Conservation (phyloP, 1,140 invertebrate species). For the Druon quercuslanigerum region DNA sequence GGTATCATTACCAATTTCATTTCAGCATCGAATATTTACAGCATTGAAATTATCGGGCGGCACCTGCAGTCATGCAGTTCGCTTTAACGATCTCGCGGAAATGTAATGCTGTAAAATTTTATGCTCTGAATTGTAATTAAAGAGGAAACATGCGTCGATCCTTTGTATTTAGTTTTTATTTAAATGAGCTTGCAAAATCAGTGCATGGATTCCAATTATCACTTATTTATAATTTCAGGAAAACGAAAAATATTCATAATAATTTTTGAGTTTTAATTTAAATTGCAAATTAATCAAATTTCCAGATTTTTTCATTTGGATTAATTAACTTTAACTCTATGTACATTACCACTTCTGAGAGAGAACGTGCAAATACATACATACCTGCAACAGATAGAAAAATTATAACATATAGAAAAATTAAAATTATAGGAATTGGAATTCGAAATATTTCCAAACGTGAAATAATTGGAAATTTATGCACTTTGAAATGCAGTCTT, state of each 20-base stretch:
- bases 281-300: too few relatives aligned
- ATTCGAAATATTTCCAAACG: too few relatives aligned
- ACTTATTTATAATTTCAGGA: background rate
- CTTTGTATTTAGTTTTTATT: background rate
- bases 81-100: constrained; percentile 21
- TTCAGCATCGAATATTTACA: constrained; percentile 16
- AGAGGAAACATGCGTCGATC: constrained; percentile 21
- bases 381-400: too few relatives aligned
- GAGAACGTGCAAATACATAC: too few relatives aligned
- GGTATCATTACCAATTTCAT: background rate
- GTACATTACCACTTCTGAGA: too few relatives aligned
- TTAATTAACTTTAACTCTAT: too few relatives aligned
- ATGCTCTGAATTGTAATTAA: constrained; percentile 20
- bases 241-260: background rate
- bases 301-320: too few relatives aligned
- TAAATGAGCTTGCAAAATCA: constrained; percentile 13
- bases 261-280: background rate
- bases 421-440: too few relatives aligned
- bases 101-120: constrained; percentile 19
- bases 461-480: too few relatives aligned
- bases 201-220: background rate
- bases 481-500: too few relatives aligned
- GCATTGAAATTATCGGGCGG: constrained; percentile 25
- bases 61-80: constrained; percentile 14
- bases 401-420: too few relatives aligned